phyloP scores from a whole-genome alignment of 1,140 invertebrate species.

The Hetaerina americana region DNA sequence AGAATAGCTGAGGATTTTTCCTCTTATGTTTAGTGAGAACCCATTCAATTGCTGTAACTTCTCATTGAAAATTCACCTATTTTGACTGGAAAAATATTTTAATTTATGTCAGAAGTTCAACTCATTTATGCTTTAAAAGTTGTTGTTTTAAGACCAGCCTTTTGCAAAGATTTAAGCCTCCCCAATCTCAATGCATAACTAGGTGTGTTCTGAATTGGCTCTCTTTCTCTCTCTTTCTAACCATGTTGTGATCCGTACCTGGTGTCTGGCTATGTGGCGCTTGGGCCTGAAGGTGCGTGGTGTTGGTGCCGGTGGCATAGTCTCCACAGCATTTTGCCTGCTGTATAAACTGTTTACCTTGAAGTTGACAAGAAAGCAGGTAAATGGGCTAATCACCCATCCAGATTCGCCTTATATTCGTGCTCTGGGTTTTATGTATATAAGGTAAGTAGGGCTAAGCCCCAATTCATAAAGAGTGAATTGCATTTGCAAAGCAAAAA shows the following conservation, averaged over 20 bases:
- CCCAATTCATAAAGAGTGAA: not conserved
- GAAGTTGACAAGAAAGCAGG: conserved; percentile 90
- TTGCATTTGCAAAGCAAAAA: conserved; percentile 8
- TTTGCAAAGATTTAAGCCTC: too few species aligned
- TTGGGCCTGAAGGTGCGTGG: conserved; percentile 67
- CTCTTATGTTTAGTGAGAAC: too few species aligned
- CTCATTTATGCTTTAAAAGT: not conserved
- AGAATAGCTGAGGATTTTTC: too few species aligned
- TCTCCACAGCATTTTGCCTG: conserved; percentile 96
- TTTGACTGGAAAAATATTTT: too few species aligned
- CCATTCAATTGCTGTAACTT: too few species aligned
- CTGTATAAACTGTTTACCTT: conserved; percentile 97
- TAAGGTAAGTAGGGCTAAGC: conserved; percentile 43
- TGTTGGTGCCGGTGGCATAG: conserved; percentile 96
- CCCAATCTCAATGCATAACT: too few species aligned
- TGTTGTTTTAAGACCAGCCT: not conserved
- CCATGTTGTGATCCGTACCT: not conserved
- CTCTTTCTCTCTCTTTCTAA: not conserved
- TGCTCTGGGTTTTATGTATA: conserved; percentile 92
- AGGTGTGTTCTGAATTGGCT: too few species aligned
- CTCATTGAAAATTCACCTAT: too few species aligned
- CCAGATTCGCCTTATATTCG: conserved; percentile 94
- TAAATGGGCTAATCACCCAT: conserved; percentile 90
- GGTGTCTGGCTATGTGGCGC: conserved; percentile 12
- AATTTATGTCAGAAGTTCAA: too few species aligned